phyloP scores from a whole-genome alignment of 2,888 invertebrate species.

The Caenorhabditis sp. region DNA sequence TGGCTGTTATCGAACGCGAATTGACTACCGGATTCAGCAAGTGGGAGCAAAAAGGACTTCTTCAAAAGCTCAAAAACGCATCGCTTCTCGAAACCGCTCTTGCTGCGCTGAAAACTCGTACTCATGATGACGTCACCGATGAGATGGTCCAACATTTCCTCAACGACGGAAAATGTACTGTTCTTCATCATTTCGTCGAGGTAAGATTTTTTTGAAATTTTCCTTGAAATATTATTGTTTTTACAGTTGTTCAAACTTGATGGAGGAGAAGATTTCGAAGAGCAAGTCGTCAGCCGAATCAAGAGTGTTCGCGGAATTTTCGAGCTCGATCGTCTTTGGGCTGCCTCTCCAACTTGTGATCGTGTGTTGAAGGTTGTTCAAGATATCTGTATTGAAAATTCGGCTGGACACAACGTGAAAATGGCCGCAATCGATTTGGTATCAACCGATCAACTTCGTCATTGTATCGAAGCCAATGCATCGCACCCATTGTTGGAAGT shows the following conservation, averaged over 20 bases:
- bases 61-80: slow-evolving; percentile 56
- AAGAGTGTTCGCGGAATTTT: slow-evolving; percentile 58
- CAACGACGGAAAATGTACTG: slow-evolving; percentile 63
- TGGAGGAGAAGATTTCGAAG: slow-evolving; percentile 40
- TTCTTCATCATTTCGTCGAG: slow-evolving; percentile 60
- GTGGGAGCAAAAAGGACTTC: slow-evolving; percentile 60
- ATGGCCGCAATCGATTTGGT: slow-evolving; percentile 65
- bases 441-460: slow-evolving; percentile 62
- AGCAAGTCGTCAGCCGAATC: slow-evolving; percentile 52
- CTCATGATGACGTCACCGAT: slow-evolving; percentile 20
- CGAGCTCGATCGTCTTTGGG: slow-evolving; percentile 67
- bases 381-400: slow-evolving; percentile 70
- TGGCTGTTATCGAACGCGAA: slow-evolving; percentile 41
- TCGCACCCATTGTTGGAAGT: slow-evolving; percentile 69
- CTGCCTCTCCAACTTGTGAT: slow-evolving; percentile 58
- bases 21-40: slow-evolving; percentile 49
- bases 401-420: slow-evolving; percentile 65
- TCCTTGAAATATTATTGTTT: not conserved
- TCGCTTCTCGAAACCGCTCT: slow-evolving; percentile 46
- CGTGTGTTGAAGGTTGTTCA: slow-evolving; percentile 64
- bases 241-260: slow-evolving; percentile 38
- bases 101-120: slow-evolving; percentile 22
- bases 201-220: slow-evolving; percentile 11
- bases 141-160: slow-evolving; percentile 42
- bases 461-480: slow-evolving; percentile 56